Base-by-base conservation (phyloP, 2,113 vertebrate species). In the Neomonachus schauinslandi region DNA sequence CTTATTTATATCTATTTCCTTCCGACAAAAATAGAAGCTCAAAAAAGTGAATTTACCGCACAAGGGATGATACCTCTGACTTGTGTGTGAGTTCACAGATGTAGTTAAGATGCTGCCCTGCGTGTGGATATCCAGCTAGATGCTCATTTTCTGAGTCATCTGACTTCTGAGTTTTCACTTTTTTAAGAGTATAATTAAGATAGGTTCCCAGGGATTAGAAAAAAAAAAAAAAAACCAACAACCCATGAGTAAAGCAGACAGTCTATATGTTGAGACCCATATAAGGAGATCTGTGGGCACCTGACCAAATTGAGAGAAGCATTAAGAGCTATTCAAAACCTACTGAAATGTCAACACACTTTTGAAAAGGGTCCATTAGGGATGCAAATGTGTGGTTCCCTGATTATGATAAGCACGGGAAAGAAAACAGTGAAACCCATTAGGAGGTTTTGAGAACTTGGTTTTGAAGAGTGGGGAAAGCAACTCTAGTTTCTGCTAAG, bases 341-440 rank as follows among this genome's bases (percentile, higher is more conserved):
- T 97, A 86, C 95, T 59, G 94, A 97, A 88, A 98, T 98, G 98
- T 97, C 98, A 98, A 98, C 97, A 98, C 92, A 89, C 96, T 98
- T 97, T 97, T 93, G 97, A 96, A 97, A 98, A 92, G 94, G 77
- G 87, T 95, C 96, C 96, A 98, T 98, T 98, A 98, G 91, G 91
- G 96, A 98, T 98, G 98, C 98, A 98, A 98, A 98, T 98, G 67
- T 97, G 77, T 87, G 63, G 98, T 82, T 97, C 74, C 57, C 95
- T 97, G 97, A 96, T 98, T 92, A 97, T 96, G 98, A 98, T 98
- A 98, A 98, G 97, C 94, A 3, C 94, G 53, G 93, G 94, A 98
- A 98, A 98, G 97, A 97, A 98, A 98, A 98, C 97, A 98, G 91
- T 98, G 98, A 98, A 98, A 98, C 97, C 97, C 97, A 98, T 98